phyloP scores from a whole-genome alignment of 2,797 vertebrate species.

The Syndactyla subalaris region DNA sequence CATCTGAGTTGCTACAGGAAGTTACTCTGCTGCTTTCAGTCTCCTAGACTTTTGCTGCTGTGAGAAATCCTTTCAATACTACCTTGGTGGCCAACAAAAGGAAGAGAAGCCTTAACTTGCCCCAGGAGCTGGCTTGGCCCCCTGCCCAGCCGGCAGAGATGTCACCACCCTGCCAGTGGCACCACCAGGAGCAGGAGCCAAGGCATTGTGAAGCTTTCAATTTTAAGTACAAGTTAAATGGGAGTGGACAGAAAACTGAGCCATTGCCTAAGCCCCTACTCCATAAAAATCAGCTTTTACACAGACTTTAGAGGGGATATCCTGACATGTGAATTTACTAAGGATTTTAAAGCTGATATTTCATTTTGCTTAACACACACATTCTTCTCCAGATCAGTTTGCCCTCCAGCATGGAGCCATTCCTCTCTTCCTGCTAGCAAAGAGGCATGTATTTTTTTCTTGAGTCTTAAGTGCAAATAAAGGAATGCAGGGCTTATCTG shows the following conservation, averaged over 20 bases:
- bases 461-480: slow-evolving; percentile 25
- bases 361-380: background rate
- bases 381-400: slow-evolving; percentile 4
- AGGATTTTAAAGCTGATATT: background rate
- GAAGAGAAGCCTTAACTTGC: accelerated
- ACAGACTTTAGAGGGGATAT: background rate
- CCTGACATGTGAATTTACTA: background rate
- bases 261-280: background rate
- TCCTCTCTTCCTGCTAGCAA: background rate
- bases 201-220: background rate
- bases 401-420: background rate
- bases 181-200: accelerated
- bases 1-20: accelerated
- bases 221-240: background rate
- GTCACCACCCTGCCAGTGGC: background rate
- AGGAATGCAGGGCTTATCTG: slow-evolving; percentile 53
- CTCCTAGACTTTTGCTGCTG: background rate
- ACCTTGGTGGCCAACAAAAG: background rate
- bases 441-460: background rate
- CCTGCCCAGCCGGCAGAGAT: background rate
- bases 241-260: background rate
- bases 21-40: background rate
- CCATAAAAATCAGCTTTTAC: background rate
- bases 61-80: background rate
- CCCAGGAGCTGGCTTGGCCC: background rate